phyloP scores from a whole-genome alignment of 2,888 invertebrate genomes.

The Trachelus troglodyta region DNA sequence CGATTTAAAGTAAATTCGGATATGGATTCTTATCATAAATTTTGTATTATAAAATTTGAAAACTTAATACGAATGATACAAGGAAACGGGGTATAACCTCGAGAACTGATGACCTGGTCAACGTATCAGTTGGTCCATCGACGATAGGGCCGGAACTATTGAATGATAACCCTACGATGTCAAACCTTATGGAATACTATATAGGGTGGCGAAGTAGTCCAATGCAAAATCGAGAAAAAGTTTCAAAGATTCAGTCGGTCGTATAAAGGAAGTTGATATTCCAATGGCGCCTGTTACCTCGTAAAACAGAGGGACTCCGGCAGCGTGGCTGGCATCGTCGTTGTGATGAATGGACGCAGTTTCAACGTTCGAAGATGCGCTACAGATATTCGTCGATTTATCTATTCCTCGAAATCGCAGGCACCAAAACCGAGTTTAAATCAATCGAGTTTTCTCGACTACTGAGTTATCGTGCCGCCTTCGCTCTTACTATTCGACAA shows the following conservation, averaged over 20 bases:
- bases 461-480: not conserved
- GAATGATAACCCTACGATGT: not conserved
- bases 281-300: not conserved
- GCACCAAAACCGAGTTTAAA: not conserved
- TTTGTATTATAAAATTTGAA: not conserved
- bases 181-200: not conserved
- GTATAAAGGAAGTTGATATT: not conserved
- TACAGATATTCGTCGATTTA: constrained; percentile 28
- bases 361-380: constrained; percentile 9
- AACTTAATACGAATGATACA: not conserved
- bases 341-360: constrained; percentile 22
- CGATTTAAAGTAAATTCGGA: not conserved
- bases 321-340: not conserved
- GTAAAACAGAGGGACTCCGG: not conserved
- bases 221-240: not conserved
- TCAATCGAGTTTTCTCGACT: not conserved
- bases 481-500: not conserved
- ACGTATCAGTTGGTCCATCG: not conserved
- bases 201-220: not conserved
- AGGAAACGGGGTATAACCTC: not conserved
- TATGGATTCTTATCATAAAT: not conserved
- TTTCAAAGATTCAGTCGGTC: not conserved
- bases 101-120: not conserved
- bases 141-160: not conserved
- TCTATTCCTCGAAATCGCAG: constrained; percentile 3